A percentile compares a stretch with the other conserved stretches of the same genome.
These are phyloP conservation scores for Apamea sordens DNA, from an alignment of 2,888 invertebrate species.

Conservation along the genomic window DNA sequence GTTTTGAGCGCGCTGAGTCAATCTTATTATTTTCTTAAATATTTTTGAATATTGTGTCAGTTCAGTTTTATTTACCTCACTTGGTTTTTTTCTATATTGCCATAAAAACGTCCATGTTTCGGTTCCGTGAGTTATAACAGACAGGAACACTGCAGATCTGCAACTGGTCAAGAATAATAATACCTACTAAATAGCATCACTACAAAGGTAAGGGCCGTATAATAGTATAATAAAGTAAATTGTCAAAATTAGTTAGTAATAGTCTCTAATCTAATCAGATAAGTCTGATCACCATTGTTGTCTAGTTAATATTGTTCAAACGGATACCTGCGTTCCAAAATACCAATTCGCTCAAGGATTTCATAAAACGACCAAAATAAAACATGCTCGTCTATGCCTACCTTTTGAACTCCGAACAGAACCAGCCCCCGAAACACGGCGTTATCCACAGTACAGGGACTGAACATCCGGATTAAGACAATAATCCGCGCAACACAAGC, in stretches of 20 bases:
- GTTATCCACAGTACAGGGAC: constrained; percentile 39
- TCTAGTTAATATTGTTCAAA: background rate
- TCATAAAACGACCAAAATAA: background rate
- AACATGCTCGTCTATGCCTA: background rate
- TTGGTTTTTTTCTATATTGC: background rate
- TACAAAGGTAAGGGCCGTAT: background rate
- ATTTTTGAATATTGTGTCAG: background rate
- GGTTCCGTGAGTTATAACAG: background rate
- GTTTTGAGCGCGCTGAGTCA: background rate
- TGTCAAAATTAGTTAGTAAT: background rate
- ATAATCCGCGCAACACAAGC: constrained; percentile 59
- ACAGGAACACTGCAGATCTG: background rate
- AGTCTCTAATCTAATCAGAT: background rate
- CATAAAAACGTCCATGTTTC: background rate
- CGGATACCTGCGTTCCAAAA: background rate
- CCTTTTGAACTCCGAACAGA: constrained; percentile 22
- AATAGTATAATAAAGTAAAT: background rate
- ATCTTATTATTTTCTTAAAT: background rate
- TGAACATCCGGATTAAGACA: constrained; percentile 61
- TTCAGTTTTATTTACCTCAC: background rate
- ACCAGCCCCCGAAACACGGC: background rate
- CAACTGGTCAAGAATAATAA: background rate
- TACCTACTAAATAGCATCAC: background rate
- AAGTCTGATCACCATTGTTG: background rate
- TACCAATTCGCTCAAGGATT: background rate